phyloP scores from a whole-genome alignment of 30 jellyfish, hydroid and myxozoan species.

The Pseudorhiza aurosa region DNA sequence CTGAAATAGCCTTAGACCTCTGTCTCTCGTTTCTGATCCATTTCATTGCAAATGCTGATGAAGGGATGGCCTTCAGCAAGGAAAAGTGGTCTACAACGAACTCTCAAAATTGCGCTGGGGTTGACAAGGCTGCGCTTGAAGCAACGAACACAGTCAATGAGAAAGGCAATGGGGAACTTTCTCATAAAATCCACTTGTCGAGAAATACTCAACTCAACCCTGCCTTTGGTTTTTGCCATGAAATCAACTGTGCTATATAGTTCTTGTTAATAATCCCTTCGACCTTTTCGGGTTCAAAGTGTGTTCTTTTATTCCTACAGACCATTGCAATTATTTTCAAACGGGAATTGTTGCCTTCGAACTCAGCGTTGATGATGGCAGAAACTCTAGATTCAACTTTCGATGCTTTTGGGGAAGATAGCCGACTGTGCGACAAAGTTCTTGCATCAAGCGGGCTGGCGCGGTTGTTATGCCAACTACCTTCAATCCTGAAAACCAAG shows the following conservation, averaged over 20 bases:
- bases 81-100: too few relatives aligned
- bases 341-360: not conserved
- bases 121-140: too few relatives aligned
- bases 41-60: too few relatives aligned
- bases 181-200: not conserved
- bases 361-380: conserved; percentile 11
- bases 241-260: too few relatives aligned
- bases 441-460: conserved; percentile 50
- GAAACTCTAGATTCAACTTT: conserved; percentile 50
- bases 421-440: conserved; percentile 24
- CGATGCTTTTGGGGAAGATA: conserved; percentile 58
- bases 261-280: too few relatives aligned
- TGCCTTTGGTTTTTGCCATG: not conserved
- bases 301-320: not conserved
- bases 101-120: too few relatives aligned
- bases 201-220: not conserved
- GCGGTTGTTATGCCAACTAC: not conserved
- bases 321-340: not conserved
- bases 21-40: too few relatives aligned
- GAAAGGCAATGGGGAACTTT: too few relatives aligned
- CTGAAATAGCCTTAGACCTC: too few relatives aligned
- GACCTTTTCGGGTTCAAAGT: too few relatives aligned
- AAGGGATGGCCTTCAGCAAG: too few relatives aligned
- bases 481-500: not conserved
- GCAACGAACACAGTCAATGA: too few relatives aligned